Evolutionary conservation across 2,797 vertebrate species (phyloP).

Genomic region (Premnoplex brunnescens): DNA sequence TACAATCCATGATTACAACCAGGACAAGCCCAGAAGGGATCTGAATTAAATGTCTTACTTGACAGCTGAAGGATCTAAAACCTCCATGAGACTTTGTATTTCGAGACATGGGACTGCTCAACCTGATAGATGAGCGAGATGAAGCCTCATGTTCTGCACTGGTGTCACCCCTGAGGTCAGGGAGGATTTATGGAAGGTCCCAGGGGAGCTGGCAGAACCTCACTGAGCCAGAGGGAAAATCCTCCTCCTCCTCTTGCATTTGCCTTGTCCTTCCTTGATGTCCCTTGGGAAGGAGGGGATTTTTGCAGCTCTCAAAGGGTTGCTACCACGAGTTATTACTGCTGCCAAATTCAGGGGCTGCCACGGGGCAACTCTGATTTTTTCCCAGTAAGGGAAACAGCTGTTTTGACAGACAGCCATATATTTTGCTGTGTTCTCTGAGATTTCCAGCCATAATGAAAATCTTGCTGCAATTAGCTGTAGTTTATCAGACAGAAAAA

Average conservation of each 20-base stretch:
- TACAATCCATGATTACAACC: rapidly evolving
- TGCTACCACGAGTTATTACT: not conserved
- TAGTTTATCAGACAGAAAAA: not conserved
- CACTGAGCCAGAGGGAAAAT: not conserved
- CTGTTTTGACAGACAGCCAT: not conserved
- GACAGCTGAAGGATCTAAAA: not conserved
- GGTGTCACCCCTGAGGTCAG: not conserved
- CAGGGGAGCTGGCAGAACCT: not conserved
- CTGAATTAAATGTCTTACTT: no score
- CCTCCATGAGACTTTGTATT: not conserved
- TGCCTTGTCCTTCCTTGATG: not conserved
- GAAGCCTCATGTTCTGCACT: not conserved
- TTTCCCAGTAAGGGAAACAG: not conserved
- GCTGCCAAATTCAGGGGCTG: not conserved
- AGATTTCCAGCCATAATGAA: not conserved
- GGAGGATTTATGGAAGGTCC: not conserved
- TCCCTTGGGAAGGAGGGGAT: not conserved
- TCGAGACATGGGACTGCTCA: rapidly evolving
- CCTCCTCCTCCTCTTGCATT: not conserved
- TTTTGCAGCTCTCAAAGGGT: not conserved
- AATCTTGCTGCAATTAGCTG: not conserved
- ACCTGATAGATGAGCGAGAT: not conserved
- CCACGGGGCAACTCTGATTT: not conserved
- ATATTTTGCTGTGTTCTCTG: not conserved
- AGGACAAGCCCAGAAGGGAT: not conserved